Base-by-base conservation (phyloP, 2,797 vertebrate species). In the Ficedula albicollis region DNA sequence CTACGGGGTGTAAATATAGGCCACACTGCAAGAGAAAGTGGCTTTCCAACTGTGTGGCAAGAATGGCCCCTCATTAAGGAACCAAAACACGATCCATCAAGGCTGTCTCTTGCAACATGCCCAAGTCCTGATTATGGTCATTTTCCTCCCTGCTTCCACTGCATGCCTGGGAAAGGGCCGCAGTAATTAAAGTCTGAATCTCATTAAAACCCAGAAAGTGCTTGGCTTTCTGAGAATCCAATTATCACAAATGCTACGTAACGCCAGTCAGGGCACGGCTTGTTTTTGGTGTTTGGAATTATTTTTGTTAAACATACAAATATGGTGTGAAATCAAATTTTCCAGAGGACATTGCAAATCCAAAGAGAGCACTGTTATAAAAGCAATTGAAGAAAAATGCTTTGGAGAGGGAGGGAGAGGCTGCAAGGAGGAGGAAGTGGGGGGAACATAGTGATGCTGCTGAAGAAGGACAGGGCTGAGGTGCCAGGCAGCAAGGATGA, bases 161-260 rank as follows among this genome's bases (percentile, higher is more conserved):
- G 89, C 94, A 89, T 97, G 95, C 83, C 80, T 93, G 92, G 87
- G 95, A 93, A 96, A 96, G 94, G 94, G 95, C 84, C 20, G 1
- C 90, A 82, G 95, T 94, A 96, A 97, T 97, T 97, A 97, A 94
- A 90, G 91, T 94, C 59, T 86, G 94, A 97, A 96, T 96, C 95
- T 97, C 96, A 96, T 96, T 96, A 96, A 91, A 95, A 51, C 52
- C 36, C 87, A 88, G 85, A 91, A 96, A 96, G 91, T 95, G 94
- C 94, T 86, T 93, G 95, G 95, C 96, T 97, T 93, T 90, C 96
- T 81, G 94, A 94, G 96, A 95, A 93, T 94, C 94, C 95, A 97
- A 93, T 97, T 96, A 96, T 93, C 94, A 90, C 91, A 93, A 92
- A 92, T 44, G 41, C 91, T 88, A 81, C 70, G 74, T 91, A 92